A percentile compares a stretch with the other conserved stretches of the same genome.
Evolutionary conservation across 2,888 invertebrate species (phyloP).

Genomic region (Leptopilina myrica): DNA sequence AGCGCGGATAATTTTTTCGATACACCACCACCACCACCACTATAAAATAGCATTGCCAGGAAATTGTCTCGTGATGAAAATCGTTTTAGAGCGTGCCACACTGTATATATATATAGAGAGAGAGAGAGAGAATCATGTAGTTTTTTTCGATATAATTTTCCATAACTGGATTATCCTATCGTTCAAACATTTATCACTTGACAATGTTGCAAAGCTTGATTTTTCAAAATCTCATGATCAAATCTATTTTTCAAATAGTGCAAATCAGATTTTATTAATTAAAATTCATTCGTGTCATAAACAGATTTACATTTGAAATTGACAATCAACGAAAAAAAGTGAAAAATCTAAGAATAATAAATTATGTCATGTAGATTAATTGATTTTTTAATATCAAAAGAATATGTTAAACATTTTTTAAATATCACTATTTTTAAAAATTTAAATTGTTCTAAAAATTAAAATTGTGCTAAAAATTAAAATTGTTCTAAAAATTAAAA

Average conservation of each 20-base stretch:
- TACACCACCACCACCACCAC: not conserved
- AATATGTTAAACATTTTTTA: no score
- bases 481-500: no score
- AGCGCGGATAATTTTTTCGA: constrained; percentile 21
- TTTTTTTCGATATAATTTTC: constrained; percentile 19
- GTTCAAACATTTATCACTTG: not conserved
- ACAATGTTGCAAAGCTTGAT: not conserved
- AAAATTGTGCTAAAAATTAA: no score
- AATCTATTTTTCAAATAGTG: not conserved
- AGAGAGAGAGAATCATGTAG: not conserved
- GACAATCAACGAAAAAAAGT: no score
- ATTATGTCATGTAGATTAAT: no score
- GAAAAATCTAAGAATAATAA: no score
- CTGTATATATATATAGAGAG: no score
- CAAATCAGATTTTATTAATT: not conserved
- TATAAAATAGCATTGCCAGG: not conserved
- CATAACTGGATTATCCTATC: constrained; percentile 7
- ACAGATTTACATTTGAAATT: no score
- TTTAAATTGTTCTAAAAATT: no score
- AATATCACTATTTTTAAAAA: no score
- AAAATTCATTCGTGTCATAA: no score
- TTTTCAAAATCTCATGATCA: not conserved
- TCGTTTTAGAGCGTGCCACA: constrained; percentile 2
- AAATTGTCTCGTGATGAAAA: constrained; percentile 33
- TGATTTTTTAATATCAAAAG: no score